Evolutionary conservation across 2,113 vertebrate genomes (phyloP), one percentile per base, ranked within the genome.

Genomic region (Gadus macrocephalus): DNA sequence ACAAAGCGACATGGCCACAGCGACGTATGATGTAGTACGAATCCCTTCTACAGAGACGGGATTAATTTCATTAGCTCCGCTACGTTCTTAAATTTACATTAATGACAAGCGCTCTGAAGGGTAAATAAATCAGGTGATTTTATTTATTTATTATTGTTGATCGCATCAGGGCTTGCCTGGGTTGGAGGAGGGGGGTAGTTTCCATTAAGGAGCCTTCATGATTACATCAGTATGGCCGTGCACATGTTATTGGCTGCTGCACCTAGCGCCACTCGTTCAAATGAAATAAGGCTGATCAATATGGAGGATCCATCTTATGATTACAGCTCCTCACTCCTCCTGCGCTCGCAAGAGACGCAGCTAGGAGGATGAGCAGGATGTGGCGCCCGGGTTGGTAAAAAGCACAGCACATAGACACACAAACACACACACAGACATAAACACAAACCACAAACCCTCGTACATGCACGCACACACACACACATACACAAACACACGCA

Each of bases 71-170:
- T 49, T 49, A 49, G 42, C 8, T 49, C 8, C 9, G 42, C 42
- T 49, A 14, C 12, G 42, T 14, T 49, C 42, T 49, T 9, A 49
- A 9, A 49, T 85, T 81, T 76, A 58, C 71, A 88, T 87, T 80
- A 80, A 82, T 78, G 79, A 76, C 66, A 77, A 72, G 70, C 61
- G 78, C 73, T 71, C 78, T 12, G 27, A 66, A 15, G 62, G 65
- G 66, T 72, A 78, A 83, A 85, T 75, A 79, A 60, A 65, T 74
- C 61, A 31, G 19, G n/a, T 61, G 53, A 76, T 82, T 80, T 69
- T 35, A 56, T 71, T 68, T 49, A 49, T 49, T 9, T 49, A 49
- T 12, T 49, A 14, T 49, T 12, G 8, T 80, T 67, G 42, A 70
- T 79, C 55, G 15, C 38, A 38, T 42, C 16, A 49, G n/a, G 35